phyloP scores from a whole-genome alignment of 2,888 invertebrate species.

The Lasioglossum morio region DNA sequence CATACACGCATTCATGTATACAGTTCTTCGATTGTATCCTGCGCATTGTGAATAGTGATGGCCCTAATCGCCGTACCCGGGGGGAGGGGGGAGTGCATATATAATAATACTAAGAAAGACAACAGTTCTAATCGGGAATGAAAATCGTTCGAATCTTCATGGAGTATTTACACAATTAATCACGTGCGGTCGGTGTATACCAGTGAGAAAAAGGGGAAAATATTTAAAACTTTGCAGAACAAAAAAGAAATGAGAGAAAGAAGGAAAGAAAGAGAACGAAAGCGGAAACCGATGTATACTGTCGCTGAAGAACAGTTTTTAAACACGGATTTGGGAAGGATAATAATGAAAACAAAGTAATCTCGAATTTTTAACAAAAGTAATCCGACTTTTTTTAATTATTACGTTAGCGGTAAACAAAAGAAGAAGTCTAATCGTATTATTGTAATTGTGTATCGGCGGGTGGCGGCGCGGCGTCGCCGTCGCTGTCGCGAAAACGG shows the following conservation, averaged over 20 bases:
- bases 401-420: slow-evolving; percentile 76
- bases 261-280: neutral
- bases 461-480: slow-evolving; percentile 27
- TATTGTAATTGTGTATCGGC: slow-evolving; percentile 71
- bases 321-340: slow-evolving; percentile 40
- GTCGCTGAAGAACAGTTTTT: slow-evolving; percentile 74
- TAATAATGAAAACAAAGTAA: slow-evolving; percentile 62
- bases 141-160: slow-evolving; percentile 70
- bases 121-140: slow-evolving; percentile 49
- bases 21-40: slow-evolving; percentile 55
- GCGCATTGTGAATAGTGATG: slow-evolving; percentile 75
- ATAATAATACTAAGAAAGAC: slow-evolving; percentile 76
- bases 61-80: slow-evolving; percentile 77
- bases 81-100: slow-evolving; percentile 75
- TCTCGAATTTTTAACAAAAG: slow-evolving; percentile 75
- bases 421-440: slow-evolving; percentile 72
- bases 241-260: neutral
- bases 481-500: neutral
- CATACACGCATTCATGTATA: slow-evolving; percentile 37
- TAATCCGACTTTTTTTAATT: slow-evolving; percentile 76
- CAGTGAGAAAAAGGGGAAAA: slow-evolving; percentile 74
- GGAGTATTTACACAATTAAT: slow-evolving; percentile 54
- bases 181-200: slow-evolving; percentile 73
- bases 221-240: slow-evolving; percentile 16
- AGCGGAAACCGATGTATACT: slow-evolving; percentile 63